Conservation (phyloP, 1,140 invertebrate species). For the Micrasema longulum region DNA sequence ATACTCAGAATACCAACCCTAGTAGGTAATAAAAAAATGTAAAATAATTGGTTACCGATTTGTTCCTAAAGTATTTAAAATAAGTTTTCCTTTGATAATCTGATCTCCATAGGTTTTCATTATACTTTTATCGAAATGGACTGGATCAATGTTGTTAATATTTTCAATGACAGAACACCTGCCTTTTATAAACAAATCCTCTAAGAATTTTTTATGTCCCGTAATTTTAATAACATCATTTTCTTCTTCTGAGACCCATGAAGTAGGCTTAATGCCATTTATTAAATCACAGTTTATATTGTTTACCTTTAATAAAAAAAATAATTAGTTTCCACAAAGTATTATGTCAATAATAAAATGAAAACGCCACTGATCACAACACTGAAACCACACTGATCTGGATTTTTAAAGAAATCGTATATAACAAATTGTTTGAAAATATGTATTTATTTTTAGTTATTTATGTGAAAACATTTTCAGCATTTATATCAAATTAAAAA, state of each 20-base stretch:
- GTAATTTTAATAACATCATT: slow-evolving; percentile 54
- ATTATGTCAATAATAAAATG: too few species aligned
- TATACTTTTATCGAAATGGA: slow-evolving; percentile 54
- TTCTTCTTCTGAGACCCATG: slow-evolving; percentile 55
- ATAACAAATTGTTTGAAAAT: too few species aligned
- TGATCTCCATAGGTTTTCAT: slow-evolving; percentile 59
- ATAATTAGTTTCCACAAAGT: too few species aligned
- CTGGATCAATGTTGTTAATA: slow-evolving; percentile 47
- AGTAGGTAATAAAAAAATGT: too few species aligned
- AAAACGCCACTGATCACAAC: too few species aligned
- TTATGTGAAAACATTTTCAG: too few species aligned
- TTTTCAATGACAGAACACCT: slow-evolving; percentile 41
- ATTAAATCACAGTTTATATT: slow-evolving; percentile 57
- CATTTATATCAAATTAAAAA: too few species aligned
- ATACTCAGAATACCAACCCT: too few species aligned
- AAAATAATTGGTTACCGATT: slow-evolving; percentile 34
- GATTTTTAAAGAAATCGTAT: too few species aligned
- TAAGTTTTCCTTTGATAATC: slow-evolving; percentile 56
- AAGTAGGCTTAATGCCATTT: slow-evolving; percentile 56
- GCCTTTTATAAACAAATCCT: slow-evolving; percentile 57
- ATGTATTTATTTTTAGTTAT: background rate
- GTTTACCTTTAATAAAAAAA: slow-evolving; percentile 47
- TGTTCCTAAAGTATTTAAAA: slow-evolving; percentile 38
- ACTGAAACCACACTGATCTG: too few species aligned
- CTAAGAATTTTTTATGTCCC: slow-evolving; percentile 57